Conservation (phyloP, 2,113 vertebrate species). For the Archilochus colubris region DNA sequence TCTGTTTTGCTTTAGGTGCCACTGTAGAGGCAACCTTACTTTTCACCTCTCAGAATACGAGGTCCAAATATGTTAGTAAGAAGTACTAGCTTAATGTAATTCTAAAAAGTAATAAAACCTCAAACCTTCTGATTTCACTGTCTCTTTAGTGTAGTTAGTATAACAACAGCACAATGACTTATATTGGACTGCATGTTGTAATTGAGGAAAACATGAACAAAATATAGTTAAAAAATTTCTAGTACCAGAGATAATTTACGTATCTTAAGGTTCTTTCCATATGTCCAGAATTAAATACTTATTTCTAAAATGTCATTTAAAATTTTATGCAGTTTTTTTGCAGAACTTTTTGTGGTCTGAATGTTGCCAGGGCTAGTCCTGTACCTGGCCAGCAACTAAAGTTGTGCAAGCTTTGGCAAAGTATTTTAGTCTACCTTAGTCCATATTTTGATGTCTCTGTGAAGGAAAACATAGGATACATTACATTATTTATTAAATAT, state of each 20-base stretch:
- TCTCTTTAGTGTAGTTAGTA: not conserved
- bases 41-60: not conserved
- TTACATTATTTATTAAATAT: not conserved
- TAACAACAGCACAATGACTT: not conserved
- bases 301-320: not conserved
- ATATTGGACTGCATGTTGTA: not conserved
- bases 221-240: not conserved
- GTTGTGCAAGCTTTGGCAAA: not conserved
- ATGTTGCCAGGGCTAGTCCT: not conserved
- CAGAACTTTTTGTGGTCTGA: not conserved
- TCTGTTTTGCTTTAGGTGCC: not conserved
- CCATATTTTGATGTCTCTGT: not conserved
- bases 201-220: not conserved
- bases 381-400: not conserved
- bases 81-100: not conserved
- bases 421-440: not conserved
- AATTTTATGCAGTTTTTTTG: not conserved
- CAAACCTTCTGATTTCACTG: not conserved
- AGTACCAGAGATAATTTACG: not conserved
- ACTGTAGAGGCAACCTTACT: not conserved
- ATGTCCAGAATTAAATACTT: not conserved
- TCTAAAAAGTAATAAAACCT: not conserved
- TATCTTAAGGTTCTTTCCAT: rapidly evolving
- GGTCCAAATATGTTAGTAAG: not conserved
- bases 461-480: too few species aligned